phyloP scores from a whole-genome alignment of 1,140 invertebrate species.

The Meloidogyne floridensis region DNA sequence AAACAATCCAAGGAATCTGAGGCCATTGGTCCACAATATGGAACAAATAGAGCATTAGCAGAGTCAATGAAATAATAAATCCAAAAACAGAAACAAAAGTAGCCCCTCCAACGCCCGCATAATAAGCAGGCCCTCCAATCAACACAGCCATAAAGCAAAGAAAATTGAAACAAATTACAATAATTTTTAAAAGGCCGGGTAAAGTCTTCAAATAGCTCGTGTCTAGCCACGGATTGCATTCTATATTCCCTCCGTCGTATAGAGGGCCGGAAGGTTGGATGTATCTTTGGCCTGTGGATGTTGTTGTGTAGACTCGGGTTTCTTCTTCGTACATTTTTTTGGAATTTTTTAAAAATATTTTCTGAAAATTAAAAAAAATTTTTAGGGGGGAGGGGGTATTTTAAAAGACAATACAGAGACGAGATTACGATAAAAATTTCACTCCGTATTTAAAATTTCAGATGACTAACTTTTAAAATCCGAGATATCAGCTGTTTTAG shows the following conservation, averaged over 20 bases:
- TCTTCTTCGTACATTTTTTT: constrained; percentile 36
- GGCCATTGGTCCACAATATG: constrained; percentile 57
- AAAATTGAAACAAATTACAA: constrained; percentile 54
- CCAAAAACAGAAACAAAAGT: constrained; percentile 64
- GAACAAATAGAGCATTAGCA: constrained; percentile 61
- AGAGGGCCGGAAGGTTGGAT: constrained; percentile 11
- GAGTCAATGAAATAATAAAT: constrained; percentile 58
- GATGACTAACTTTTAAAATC: too few relatives aligned
- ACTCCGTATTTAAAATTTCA: too few relatives aligned
- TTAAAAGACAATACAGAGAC: too few relatives aligned
- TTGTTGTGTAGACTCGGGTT: constrained; percentile 39
- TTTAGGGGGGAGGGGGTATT: too few relatives aligned
- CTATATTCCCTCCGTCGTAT: constrained; percentile 21
- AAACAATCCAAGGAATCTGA: constrained; percentile 64
- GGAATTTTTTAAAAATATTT: background rate
- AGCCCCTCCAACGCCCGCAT: constrained; percentile 60
- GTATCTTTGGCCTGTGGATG: constrained; percentile 29
- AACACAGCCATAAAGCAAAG: constrained; percentile 60
- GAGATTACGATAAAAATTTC: too few relatives aligned
- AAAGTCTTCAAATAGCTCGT: constrained; percentile 43
- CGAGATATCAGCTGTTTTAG: too few relatives aligned
- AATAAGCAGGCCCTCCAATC: constrained; percentile 62
- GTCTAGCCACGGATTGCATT: constrained; percentile 40
- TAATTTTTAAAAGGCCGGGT: constrained; percentile 46
- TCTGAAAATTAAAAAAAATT: background rate